phyloP scores from a whole-genome alignment of 2,888 invertebrate genomes.

The Lasioglossum figueresi region DNA sequence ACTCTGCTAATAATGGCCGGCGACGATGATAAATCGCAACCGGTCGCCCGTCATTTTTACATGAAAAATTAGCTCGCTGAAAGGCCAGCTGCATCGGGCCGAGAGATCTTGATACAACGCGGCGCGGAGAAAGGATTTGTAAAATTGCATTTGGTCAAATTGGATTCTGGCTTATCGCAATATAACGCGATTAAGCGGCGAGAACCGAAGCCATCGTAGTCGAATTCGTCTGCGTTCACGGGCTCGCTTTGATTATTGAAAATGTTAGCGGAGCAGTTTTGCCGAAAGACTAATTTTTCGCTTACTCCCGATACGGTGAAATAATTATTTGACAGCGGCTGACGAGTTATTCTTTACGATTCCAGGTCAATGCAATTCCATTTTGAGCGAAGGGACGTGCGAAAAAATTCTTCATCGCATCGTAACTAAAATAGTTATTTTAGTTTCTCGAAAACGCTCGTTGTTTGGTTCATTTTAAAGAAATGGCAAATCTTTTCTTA shows the following conservation, averaged over 20 bases:
- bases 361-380: background rate
- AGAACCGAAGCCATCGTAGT: conserved; percentile 51
- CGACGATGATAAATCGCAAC: conserved; percentile 23
- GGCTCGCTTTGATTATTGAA: conserved; percentile 1
- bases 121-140: conserved; percentile 55
- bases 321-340: background rate
- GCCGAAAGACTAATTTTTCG: background rate
- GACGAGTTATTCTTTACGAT: background rate
- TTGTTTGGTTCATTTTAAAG: background rate
- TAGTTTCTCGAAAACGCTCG: background rate
- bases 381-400: background rate
- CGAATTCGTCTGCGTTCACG: conserved; percentile 41
- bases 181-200: conserved; percentile 66
- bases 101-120: conserved; percentile 34
- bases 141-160: conserved; percentile 66
- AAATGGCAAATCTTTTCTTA: background rate
- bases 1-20: conserved; percentile 28
- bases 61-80: conserved; percentile 20
- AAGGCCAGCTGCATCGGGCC: background rate
- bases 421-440: background rate
- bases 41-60: background rate
- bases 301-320: background rate
- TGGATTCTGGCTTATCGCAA: conserved; percentile 57
- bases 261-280: background rate
- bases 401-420: background rate